These are phyloP conservation scores for Anthonomus grandis DNA, from an alignment of 1,140 invertebrate species.

Conservation along the genomic window DNA sequence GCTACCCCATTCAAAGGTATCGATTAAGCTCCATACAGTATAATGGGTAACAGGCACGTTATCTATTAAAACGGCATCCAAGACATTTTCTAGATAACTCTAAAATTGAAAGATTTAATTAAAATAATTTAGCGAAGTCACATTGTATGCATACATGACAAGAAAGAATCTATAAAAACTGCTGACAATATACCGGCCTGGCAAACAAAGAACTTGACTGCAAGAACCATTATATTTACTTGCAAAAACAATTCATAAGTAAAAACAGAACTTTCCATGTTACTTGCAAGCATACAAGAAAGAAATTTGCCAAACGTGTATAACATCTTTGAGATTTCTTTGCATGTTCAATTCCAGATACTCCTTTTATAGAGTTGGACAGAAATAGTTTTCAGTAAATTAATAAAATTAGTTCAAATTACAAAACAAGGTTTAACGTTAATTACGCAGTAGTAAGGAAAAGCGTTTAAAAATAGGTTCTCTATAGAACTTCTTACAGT, in stretches of 20 bases:
- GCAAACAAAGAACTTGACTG: too few species aligned
- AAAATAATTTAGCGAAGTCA: not conserved
- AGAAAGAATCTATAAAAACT: too few species aligned
- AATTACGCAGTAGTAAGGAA: not conserved
- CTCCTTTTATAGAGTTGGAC: too few species aligned
- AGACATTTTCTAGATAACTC: constrained; percentile 13
- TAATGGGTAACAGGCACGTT: constrained; percentile 11
- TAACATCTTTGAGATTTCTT: too few species aligned
- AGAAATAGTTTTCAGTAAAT: too few species aligned
- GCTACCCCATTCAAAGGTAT: constrained; percentile 18
- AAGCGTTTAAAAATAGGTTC: not conserved
- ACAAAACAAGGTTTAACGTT: not conserved
- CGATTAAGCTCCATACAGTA: constrained; percentile 14
- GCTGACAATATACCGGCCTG: too few species aligned
- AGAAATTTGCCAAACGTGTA: too few species aligned
- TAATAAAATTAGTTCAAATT: not conserved
- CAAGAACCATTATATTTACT: too few species aligned
- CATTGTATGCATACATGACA: not conserved
- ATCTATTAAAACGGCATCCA: constrained; percentile 17
- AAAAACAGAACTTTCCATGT: too few species aligned
- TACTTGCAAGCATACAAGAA: too few species aligned
- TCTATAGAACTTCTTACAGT: constrained; percentile 22
- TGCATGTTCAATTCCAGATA: too few species aligned
- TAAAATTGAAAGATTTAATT: not conserved
- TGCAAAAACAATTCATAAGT: too few species aligned